Evolutionary conservation across 1,140 invertebrate genomes (phyloP).

Genomic region (Meloidogyne floridensis): DNA sequence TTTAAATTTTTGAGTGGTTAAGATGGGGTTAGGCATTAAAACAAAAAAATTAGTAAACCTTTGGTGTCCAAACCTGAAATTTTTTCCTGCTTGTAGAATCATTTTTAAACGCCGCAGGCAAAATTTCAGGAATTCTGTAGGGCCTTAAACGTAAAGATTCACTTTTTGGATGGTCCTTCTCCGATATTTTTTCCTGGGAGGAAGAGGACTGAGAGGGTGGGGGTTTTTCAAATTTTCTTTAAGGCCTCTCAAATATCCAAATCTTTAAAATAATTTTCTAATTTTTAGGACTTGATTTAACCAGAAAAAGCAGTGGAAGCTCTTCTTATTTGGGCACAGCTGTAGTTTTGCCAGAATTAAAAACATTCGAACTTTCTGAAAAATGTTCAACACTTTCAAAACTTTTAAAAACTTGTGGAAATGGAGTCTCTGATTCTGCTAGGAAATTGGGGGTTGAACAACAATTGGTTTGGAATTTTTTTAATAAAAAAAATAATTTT

Average conservation of each 20-base stretch:
- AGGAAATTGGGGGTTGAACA: not conserved
- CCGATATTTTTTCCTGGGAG: too few species aligned
- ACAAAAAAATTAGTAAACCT: too few species aligned
- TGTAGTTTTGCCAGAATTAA: slow-evolving; percentile 20
- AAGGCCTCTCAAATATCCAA: too few species aligned
- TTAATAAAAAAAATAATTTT: not conserved
- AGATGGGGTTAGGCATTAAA: too few species aligned
- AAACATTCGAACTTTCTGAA: slow-evolving; percentile 24
- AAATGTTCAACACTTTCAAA: slow-evolving; percentile 24
- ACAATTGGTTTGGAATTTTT: slow-evolving; percentile 22
- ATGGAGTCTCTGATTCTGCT: slow-evolving; percentile 11
- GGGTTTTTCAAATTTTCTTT: too few species aligned
- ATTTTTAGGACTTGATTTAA: slow-evolving; percentile 29
- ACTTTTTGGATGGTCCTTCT: too few species aligned
- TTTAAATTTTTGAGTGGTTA: not conserved
- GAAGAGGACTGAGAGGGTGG: too few species aligned
- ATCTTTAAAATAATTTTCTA: not conserved
- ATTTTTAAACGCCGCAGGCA: too few species aligned
- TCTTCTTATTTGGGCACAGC: slow-evolving; percentile 13
- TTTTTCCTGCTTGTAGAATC: too few species aligned
- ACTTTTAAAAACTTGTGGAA: slow-evolving; percentile 9
- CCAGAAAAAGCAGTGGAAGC: slow-evolving; percentile 7
- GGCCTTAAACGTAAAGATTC: too few species aligned
- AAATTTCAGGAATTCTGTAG: too few species aligned
- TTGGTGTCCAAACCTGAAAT: too few species aligned